phyloP scores from a whole-genome alignment of 2,797 vertebrate genomes.

The Acanthurus lineatus region DNA sequence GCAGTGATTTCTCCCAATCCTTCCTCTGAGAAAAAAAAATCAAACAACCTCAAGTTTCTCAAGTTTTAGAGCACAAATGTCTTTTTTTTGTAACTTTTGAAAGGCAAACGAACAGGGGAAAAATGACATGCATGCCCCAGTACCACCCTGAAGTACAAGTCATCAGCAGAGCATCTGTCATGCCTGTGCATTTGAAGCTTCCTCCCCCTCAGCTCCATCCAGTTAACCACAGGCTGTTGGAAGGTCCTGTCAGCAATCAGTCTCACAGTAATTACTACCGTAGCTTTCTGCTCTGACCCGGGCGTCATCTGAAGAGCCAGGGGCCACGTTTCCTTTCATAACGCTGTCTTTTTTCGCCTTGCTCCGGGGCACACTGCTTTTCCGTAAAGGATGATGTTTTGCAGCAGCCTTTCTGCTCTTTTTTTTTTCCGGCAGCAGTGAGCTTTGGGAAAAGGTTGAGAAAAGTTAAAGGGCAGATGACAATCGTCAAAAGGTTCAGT shows the following conservation, averaged over 20 bases:
- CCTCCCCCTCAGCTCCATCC: constrained; percentile 72
- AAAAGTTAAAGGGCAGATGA: constrained; percentile 26
- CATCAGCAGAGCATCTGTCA: constrained; percentile 74
- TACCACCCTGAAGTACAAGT: constrained; percentile 70
- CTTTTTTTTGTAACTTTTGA: constrained; percentile 26
- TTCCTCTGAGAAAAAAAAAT: not conserved
- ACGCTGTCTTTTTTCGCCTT: constrained; percentile 43
- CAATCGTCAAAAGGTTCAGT: constrained; percentile 33
- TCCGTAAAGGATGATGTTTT: constrained; percentile 39
- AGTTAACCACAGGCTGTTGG: constrained; percentile 79
- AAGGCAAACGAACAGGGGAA: constrained; percentile 40
- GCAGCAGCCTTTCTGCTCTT: constrained; percentile 11
- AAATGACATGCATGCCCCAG: constrained; percentile 50
- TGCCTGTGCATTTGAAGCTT: constrained; percentile 64
- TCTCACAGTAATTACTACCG: constrained; percentile 78
- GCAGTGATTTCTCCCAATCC: not conserved
- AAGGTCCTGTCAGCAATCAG: constrained; percentile 81
- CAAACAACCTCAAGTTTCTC: constrained; percentile 18
- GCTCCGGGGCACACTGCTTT: constrained; percentile 39
- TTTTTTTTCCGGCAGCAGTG: not conserved
- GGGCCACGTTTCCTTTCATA: constrained; percentile 74
- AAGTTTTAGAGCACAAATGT: constrained; percentile 27
- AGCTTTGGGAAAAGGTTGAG: constrained; percentile 49
- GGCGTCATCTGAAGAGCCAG: constrained; percentile 61
- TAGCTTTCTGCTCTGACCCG: constrained; percentile 69